phyloP scores from a whole-genome alignment of 2,888 invertebrate genomes.

The Acanthacorydalis orientalis region DNA sequence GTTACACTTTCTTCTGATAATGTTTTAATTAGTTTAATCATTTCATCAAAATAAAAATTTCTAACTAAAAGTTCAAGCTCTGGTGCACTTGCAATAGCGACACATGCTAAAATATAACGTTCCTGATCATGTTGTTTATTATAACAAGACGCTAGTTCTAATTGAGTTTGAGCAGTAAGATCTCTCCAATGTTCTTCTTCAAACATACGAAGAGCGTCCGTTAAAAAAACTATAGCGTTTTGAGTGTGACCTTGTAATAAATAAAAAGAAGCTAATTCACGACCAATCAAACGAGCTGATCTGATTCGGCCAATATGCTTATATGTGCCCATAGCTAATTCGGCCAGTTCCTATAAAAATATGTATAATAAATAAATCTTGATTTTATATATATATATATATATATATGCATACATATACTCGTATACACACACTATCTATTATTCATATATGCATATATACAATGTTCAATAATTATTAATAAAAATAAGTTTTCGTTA shows the following conservation, averaged over 20 bases:
- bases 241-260: conserved; percentile 69
- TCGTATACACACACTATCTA: too few relatives aligned
- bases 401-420: too few relatives aligned
- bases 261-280: conserved; percentile 81
- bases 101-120: conserved; percentile 41
- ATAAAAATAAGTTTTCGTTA: too few relatives aligned
- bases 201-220: conserved; percentile 72
- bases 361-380: conserved; percentile 4
- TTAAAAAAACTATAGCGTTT: conserved; percentile 78
- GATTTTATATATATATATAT: too few relatives aligned
- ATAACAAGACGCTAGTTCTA: conserved; percentile 74
- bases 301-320: conserved; percentile 72
- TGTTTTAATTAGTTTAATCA: conserved; percentile 48
- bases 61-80: conserved; percentile 59
- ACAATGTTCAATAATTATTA: too few relatives aligned
- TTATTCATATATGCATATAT: too few relatives aligned
- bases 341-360: conserved; percentile 57
- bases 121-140: conserved; percentile 61
- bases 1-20: conserved; percentile 22
- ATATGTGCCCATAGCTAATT: conserved; percentile 89
- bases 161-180: conserved; percentile 64
- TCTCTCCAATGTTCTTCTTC: conserved; percentile 77
- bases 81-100: conserved; percentile 59
- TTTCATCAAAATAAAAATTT: conserved; percentile 67
- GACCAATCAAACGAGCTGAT: conserved; percentile 76